phyloP scores from a whole-genome alignment of 2,113 vertebrate genomes.

The Ceuthmochares aereus region DNA sequence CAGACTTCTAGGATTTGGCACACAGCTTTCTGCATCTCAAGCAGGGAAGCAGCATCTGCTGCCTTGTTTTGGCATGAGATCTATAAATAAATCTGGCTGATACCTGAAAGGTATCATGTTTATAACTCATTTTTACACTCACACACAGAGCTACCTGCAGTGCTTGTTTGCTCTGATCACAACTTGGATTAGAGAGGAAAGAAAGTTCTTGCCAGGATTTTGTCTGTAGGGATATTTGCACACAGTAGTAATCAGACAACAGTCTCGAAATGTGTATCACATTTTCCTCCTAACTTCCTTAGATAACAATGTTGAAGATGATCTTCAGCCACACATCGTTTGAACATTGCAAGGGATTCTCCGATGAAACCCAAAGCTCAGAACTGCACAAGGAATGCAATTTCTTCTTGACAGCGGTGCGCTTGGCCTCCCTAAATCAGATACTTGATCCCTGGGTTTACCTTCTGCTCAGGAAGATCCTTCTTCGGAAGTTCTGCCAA shows the following conservation, averaged over 20 bases:
- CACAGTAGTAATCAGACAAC: fast-evolving
- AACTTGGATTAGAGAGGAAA: neutral
- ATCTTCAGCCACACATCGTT: conserved; percentile 81
- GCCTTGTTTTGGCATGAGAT: neutral
- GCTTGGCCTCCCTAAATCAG: conserved; percentile 95
- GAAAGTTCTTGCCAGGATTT: neutral
- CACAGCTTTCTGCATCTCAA: neutral
- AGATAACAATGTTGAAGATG: conserved; percentile 92
- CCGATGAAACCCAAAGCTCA: neutral
- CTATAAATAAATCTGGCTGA: neutral
- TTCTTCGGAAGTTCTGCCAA: conserved; percentile 89
- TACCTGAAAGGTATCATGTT: fast-evolving
- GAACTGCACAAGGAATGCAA: conserved; percentile 81
- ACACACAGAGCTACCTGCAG: neutral
- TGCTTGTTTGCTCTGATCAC: neutral
- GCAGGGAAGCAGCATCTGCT: neutral
- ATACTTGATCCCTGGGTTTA: conserved; percentile 99
- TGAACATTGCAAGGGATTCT: conserved; percentile 76
- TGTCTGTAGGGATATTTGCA: neutral
- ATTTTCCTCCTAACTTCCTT: neutral
- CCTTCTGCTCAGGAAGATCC: conserved; percentile 91
- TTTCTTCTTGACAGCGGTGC: conserved; percentile 88
- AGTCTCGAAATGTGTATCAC: fast-evolving
- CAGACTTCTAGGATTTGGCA: too few relatives aligned
- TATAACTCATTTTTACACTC: neutral